Percentiles rank a stretch among this genome's conserved stretches.
phyloP scores from a whole-genome alignment of 2,113 vertebrate species.

The Paedocypris sp. region DNA sequence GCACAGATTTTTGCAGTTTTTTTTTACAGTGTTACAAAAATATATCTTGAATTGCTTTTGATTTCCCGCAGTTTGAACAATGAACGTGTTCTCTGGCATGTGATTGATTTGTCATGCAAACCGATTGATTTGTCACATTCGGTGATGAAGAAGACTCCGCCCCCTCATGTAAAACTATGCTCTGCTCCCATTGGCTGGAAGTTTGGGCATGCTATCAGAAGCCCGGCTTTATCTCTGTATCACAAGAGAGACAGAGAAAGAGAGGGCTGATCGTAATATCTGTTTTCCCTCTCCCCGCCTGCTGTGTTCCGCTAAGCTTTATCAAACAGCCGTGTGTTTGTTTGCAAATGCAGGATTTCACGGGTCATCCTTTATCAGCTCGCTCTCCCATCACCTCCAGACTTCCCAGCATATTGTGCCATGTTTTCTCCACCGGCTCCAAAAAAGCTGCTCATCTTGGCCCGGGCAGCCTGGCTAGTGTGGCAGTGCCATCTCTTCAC shows the following conservation, averaged over 20 bases:
- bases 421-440: constrained; percentile 31
- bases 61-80: too few species aligned
- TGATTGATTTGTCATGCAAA: too few species aligned
- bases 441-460: constrained; percentile 24
- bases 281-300: constrained; percentile 8
- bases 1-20: too few species aligned
- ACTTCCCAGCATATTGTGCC: constrained; percentile 36
- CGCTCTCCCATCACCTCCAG: constrained; percentile 32
- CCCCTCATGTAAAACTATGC: neutral
- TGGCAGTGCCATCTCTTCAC: constrained; percentile 20
- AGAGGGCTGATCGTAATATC: constrained; percentile 19
- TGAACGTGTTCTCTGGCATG: too few species aligned
- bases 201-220: constrained; percentile 24
- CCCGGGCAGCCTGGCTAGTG: constrained; percentile 8
- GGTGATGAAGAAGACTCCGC: neutral
- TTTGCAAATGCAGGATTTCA: constrained; percentile 27
- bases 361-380: constrained; percentile 27
- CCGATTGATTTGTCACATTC: neutral
- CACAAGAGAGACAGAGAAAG: constrained; percentile 22
- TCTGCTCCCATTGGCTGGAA: constrained; percentile 13
- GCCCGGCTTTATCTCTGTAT: constrained; percentile 17
- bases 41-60: too few species aligned
- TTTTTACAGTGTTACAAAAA: too few species aligned
- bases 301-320: constrained; percentile 25
- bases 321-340: constrained; percentile 30